Evolutionary conservation across 2,888 invertebrate genomes (phyloP), one percentile per base, ranked within the genome.

Genomic region (Coremacera marginata): DNA sequence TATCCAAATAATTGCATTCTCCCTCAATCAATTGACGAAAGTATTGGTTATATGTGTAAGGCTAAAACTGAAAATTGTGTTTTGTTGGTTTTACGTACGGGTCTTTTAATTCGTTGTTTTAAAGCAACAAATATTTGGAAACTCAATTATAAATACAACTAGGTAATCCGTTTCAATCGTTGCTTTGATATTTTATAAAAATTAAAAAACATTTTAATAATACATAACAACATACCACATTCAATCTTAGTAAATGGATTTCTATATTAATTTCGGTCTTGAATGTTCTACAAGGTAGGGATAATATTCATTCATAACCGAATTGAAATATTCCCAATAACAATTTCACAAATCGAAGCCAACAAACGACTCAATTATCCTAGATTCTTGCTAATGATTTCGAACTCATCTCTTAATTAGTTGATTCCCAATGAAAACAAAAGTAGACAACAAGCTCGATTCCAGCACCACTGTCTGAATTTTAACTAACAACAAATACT

Each of bases 401-500:
- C 51, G 34, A n/a, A 68, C 73, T 65, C 65, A 74, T 74, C 65
- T 74, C 67, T 67, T 67, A 74, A 74, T 74, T 74, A 74, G 65
- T 52, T 67, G 51, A 67, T 67, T 65, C 60, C 49, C 8, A 51
- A 55, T 22, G 7, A 65, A 62, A 22, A 49, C n/a, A 49, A 70
- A n/a, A 11, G 34, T 16, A 11, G 49, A 22, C 19, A 72, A 51
- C 49, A 7, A 62, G 49, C 22, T 49, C 25, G 27, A 62, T 37
- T 60, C 34, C 74, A 65, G 19, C 49, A 22, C 37, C 65, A 67
- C 67, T 74, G 55, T 22, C 67, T 65, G 65, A 31, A 65, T 52
- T 65, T 65, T 55, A 52, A 65, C 52, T 37, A 74, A 25, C 65
- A 37, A 74, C 37, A 74, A 74, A 74, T 74, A 73, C 49, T 25